phyloP scores from a whole-genome alignment of 2,888 invertebrate genomes.

The Lasioglossum morio region DNA sequence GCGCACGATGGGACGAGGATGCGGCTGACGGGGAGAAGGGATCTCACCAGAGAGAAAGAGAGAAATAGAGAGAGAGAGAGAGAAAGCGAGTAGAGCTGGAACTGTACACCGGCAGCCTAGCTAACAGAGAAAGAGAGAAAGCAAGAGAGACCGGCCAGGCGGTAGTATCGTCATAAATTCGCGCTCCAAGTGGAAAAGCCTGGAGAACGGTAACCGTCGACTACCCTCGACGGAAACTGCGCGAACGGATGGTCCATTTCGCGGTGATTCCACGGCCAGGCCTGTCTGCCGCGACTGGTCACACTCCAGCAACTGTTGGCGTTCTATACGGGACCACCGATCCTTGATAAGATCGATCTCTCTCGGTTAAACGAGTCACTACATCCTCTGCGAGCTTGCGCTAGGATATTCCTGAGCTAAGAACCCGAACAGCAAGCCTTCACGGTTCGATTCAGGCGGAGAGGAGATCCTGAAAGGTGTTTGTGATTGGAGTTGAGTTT shows the following conservation, averaged over 20 bases:
- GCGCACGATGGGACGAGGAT: slow-evolving; percentile 43
- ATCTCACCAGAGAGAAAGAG: slow-evolving; percentile 8
- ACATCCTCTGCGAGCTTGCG: background rate
- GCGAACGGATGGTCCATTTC: slow-evolving; percentile 38
- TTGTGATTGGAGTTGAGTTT: background rate
- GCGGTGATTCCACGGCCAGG: slow-evolving; percentile 16
- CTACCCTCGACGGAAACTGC: slow-evolving; percentile 21
- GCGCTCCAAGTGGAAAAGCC: slow-evolving; percentile 70
- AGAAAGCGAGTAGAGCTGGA: slow-evolving; percentile 16
- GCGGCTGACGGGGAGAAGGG: slow-evolving; percentile 14
- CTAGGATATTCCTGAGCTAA: background rate
- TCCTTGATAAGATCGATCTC: background rate
- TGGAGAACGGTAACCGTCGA: slow-evolving; percentile 41
- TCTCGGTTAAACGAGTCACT: background rate
- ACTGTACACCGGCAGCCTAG: background rate
- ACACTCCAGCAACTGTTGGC: background rate
- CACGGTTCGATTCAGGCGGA: background rate
- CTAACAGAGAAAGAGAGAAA: slow-evolving; percentile 1
- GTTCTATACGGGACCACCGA: background rate
- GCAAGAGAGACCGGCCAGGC: slow-evolving; percentile 43
- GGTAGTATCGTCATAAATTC: slow-evolving; percentile 70
- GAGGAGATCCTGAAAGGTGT: background rate
- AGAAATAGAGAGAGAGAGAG: slow-evolving; percentile 27
- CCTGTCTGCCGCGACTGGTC: background rate
- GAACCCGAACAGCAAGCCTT: background rate